phyloP scores from a whole-genome alignment of 2,797 vertebrate species.

The Knipowitschia caucasica region DNA sequence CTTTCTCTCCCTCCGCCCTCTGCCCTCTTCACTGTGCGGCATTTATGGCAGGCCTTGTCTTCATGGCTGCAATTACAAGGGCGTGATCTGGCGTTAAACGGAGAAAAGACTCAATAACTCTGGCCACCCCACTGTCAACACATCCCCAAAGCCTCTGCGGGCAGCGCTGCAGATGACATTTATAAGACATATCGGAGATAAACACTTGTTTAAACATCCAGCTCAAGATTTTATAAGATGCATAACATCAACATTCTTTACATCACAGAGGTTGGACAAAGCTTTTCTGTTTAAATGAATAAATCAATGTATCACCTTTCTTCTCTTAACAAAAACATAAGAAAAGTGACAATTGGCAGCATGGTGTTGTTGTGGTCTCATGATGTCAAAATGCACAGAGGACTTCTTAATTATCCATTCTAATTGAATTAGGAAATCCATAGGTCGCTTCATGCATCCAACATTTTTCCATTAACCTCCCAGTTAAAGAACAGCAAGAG shows the following conservation, averaged over 20 bases:
- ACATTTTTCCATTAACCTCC: no score
- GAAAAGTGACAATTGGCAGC: no score
- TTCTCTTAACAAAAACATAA: no score
- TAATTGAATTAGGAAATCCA: no score
- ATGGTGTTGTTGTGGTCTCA: no score
- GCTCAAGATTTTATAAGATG: not conserved
- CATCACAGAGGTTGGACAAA: not conserved
- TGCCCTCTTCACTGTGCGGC: slow-evolving; percentile 1
- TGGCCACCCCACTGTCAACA: slow-evolving; percentile 67
- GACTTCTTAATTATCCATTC: no score
- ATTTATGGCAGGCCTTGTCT: slow-evolving; percentile 35
- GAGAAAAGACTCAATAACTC: slow-evolving; percentile 76
- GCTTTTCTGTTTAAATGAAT: no score
- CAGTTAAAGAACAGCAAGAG: no score
- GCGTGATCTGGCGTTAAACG: slow-evolving; percentile 70
- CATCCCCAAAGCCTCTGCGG: slow-evolving; percentile 39
- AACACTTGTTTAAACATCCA: not conserved
- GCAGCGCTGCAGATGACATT: slow-evolving; percentile 52
- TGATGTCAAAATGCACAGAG: no score
- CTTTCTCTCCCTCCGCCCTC: slow-evolving; percentile 2
- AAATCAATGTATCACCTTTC: no score
- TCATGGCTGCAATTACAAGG: slow-evolving; percentile 50
- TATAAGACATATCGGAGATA: not conserved
- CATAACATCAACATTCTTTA: not conserved
- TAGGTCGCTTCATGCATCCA: no score